Conservation (phyloP, 2,113 vertebrate genomes). For the Eolophus roseicapilla region DNA sequence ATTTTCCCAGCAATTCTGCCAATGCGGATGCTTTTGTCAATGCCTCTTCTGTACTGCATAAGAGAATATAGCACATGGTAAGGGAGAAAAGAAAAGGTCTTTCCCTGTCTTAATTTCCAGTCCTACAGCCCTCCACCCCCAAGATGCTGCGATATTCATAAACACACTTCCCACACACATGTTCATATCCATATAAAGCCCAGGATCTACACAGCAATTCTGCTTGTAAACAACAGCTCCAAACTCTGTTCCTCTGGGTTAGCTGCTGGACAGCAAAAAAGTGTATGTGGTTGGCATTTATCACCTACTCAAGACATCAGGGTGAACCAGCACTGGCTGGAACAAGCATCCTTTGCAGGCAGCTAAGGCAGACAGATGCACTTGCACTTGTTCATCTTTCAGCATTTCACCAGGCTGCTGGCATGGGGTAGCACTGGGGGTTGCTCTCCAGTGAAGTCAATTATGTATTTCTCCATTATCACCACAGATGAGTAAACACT, state of each 20-base stretch:
- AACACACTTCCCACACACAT: neutral
- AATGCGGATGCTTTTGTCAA: neutral
- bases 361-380: neutral
- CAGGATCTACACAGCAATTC: neutral
- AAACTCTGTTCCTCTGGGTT: neutral
- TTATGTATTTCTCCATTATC: neutral
- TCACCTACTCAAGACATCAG: rapidly evolving
- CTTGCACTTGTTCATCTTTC: neutral
- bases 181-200: neutral
- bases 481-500: neutral
- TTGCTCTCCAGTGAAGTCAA: neutral
- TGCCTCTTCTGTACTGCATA: neutral
- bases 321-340: neutral
- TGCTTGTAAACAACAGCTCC: neutral
- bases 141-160: neutral
- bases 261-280: neutral
- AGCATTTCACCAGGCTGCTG: neutral
- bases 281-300: neutral
- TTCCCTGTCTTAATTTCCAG: neutral
- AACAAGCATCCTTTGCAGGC: neutral
- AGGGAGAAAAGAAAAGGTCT: neutral
- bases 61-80: neutral
- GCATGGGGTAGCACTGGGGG: neutral
- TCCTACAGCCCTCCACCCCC: rapidly evolving
- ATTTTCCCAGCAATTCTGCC: neutral